Conservation (phyloP, 2,797 vertebrate genomes). For the Smutsia temminckii region DNA sequence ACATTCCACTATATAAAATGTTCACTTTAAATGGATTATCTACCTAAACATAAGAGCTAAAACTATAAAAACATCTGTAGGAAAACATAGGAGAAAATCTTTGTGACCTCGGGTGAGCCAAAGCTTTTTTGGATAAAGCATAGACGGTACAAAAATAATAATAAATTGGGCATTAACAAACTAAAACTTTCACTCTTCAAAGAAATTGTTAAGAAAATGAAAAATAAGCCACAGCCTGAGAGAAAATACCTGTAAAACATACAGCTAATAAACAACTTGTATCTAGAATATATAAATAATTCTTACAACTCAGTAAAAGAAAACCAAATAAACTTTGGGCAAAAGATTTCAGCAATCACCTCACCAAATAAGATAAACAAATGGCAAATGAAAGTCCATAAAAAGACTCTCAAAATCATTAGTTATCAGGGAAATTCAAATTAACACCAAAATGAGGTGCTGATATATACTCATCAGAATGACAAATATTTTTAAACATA, state of each 20-base stretch:
- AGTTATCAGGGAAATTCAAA: slow-evolving; percentile 14
- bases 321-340: slow-evolving; percentile 17
- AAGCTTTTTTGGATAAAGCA: neutral
- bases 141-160: neutral
- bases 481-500: neutral
- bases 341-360: neutral
- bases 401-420: neutral
- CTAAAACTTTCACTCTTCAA: neutral
- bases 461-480: neutral
- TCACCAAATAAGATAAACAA: neutral
- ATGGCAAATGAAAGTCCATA: neutral
- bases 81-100: neutral
- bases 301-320: neutral
- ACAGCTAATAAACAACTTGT: neutral
- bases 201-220: slow-evolving; percentile 1
- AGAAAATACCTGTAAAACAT: slow-evolving; percentile 19
- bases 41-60: neutral
- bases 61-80: neutral
- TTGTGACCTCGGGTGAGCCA: neutral
- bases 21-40: neutral
- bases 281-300: neutral
- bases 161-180: neutral
- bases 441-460: neutral
- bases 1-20: neutral
- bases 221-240: neutral